Evolutionary conservation across 2,888 invertebrate genomes (phyloP).

Genomic region (Macrosoma leucophasiata): DNA sequence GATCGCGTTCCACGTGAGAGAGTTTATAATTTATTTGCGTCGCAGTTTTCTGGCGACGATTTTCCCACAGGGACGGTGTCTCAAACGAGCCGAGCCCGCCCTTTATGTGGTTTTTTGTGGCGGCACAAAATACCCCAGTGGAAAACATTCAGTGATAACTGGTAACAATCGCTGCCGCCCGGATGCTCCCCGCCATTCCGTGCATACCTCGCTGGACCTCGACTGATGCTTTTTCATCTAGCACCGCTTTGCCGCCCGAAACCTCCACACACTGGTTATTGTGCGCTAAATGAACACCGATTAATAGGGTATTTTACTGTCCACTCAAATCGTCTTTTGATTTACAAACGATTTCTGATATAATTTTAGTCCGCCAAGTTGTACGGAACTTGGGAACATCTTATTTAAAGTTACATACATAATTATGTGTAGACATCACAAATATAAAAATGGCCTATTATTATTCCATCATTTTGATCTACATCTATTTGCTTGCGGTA

Average conservation of each 20-base stretch:
- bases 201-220: slow-evolving; percentile 63
- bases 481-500: too few relatives aligned
- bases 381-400: too few relatives aligned
- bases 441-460: too few relatives aligned
- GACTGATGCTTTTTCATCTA: slow-evolving; percentile 68
- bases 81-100: slow-evolving; percentile 73
- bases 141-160: slow-evolving; percentile 76
- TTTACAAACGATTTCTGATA: too few relatives aligned
- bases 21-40: slow-evolving; percentile 73
- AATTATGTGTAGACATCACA: too few relatives aligned
- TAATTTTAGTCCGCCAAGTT: too few relatives aligned
- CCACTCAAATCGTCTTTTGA: too few relatives aligned
- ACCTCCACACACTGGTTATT: slow-evolving; percentile 45
- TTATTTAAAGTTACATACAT: too few relatives aligned
- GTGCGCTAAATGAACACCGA: slow-evolving; percentile 32
- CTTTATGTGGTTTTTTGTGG: slow-evolving; percentile 74
- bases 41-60: slow-evolving; percentile 73
- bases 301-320: slow-evolving; percentile 31
- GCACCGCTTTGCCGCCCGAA: slow-evolving; percentile 44
- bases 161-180: slow-evolving; percentile 74
- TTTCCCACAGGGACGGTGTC: slow-evolving; percentile 74
- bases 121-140: slow-evolving; percentile 70
- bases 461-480: too few relatives aligned
- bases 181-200: slow-evolving; percentile 72
- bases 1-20: slow-evolving; percentile 62